phyloP scores from a whole-genome alignment of 92 coral and sea anemone genomes.

The Epizoanthus scotinus region DNA sequence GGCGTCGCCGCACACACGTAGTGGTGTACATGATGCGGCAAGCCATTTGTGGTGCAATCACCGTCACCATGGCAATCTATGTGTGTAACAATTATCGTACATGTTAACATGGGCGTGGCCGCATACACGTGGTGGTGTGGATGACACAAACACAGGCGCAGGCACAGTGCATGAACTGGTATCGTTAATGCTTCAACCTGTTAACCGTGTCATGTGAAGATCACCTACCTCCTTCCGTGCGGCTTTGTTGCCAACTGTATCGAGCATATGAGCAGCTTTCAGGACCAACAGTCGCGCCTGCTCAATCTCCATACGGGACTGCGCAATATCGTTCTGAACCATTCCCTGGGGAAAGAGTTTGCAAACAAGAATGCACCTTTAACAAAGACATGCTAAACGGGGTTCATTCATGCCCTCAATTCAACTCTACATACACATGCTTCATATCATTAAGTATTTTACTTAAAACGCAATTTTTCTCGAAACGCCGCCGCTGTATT shows the following conservation, averaged over 20 bases:
- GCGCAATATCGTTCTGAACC: constrained; percentile 89
- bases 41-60: constrained; percentile 85
- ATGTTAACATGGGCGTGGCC: too few species aligned
- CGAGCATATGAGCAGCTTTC: constrained; percentile 91
- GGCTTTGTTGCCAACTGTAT: constrained; percentile 84
- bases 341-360: constrained; percentile 66
- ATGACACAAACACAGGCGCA: too few species aligned
- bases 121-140: too few species aligned
- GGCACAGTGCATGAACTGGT: too few species aligned
- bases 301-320: constrained; percentile 92
- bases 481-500: too few species aligned
- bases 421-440: too few species aligned
- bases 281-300: constrained; percentile 90
- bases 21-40: constrained; percentile 44
- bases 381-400: not conserved
- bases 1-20: constrained; percentile 19
- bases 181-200: not conserved
- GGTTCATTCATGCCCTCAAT: too few species aligned
- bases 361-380: not conserved
- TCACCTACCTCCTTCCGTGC: constrained; percentile 83
- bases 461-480: too few species aligned
- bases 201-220: not conserved
- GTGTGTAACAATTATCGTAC: not conserved
- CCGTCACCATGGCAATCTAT: constrained; percentile 97
- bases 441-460: too few species aligned